Evolutionary conservation across 2,888 invertebrate genomes (phyloP).

Genomic region (Drosophila quasianomalipes): DNA sequence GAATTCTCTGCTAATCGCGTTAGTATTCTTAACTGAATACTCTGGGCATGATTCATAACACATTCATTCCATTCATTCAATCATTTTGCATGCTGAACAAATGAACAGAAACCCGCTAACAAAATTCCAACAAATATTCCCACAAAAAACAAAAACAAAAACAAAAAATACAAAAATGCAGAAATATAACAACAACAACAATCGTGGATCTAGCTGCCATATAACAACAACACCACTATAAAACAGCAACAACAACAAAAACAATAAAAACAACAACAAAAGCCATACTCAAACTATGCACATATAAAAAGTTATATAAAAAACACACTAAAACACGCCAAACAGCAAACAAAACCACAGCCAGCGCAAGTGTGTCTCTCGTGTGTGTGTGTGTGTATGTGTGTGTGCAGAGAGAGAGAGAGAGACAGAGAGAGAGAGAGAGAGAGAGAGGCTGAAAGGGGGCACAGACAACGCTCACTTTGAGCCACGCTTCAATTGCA

Average conservation of each 20-base stretch:
- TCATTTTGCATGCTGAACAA: constrained; percentile 34
- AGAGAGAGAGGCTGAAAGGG: constrained; percentile 5
- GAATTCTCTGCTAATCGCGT: not conserved
- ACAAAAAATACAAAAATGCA: constrained; percentile 55
- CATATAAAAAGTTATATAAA: constrained; percentile 74
- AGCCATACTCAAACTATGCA: constrained; percentile 56
- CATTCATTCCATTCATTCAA: constrained; percentile 47
- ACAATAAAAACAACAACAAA: constrained; percentile 35
- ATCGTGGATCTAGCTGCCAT: constrained; percentile 21
- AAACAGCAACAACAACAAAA: constrained; percentile 39
- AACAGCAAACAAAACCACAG: constrained; percentile 32
- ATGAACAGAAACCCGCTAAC: constrained; percentile 28
- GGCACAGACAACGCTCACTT: constrained; percentile 54
- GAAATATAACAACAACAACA: constrained; percentile 44
- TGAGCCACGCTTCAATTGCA: constrained; percentile 80
- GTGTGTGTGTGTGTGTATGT: constrained; percentile 9
- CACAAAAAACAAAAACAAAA: constrained; percentile 11
- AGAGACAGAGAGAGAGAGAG: not conserved
- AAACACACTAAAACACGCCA: constrained; percentile 63
- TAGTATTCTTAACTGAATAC: not conserved
- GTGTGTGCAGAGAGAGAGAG: constrained; percentile 2
- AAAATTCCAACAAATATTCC: constrained; percentile 70
- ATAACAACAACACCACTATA: constrained; percentile 57
- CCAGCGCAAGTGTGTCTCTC: not conserved
- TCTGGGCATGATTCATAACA: constrained; percentile 52